A percentile compares a stretch with the other conserved stretches of the same genome.
These are phyloP conservation scores for Lytechinus variegatus DNA, from an alignment of 35 echinoderm and acorn worm genomes.

Conservation along the genomic window DNA sequence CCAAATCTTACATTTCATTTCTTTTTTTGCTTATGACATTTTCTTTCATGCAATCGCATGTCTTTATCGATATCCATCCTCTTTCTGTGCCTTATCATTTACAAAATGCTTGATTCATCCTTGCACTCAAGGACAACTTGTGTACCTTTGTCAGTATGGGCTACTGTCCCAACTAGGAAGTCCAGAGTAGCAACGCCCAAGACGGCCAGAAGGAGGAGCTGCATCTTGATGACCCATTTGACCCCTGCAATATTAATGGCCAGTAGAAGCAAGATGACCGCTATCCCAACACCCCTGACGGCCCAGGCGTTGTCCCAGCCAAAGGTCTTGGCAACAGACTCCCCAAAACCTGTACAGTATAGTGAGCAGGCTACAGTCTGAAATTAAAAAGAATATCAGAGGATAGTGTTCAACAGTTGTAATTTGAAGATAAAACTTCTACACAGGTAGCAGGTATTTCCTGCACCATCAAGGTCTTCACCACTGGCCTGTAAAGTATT, in stretches of 20 bases:
- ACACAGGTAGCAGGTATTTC: too few relatives aligned
- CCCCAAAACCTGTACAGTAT: constrained; percentile 98
- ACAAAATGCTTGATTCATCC: too few relatives aligned
- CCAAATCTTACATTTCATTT: too few relatives aligned
- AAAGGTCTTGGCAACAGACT: constrained; percentile 88
- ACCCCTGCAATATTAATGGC: constrained; percentile 98
- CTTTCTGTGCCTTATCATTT: too few relatives aligned
- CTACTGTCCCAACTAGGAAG: constrained; percentile 93
- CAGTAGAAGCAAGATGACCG: constrained; percentile 83
- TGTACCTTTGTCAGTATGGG: constrained; percentile 86
- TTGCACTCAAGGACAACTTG: too few relatives aligned
- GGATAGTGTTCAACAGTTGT: not conserved
- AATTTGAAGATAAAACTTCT: too few relatives aligned
- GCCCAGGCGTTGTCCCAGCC: constrained; percentile 93
- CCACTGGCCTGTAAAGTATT: constrained; percentile 85
- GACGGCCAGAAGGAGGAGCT: constrained; percentile 89
- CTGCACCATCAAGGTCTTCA: constrained; percentile 85
- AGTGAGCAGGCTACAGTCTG: constrained; percentile 98
- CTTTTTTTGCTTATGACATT: too few relatives aligned
- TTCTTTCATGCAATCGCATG: too few relatives aligned
- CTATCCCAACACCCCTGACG: constrained; percentile 91
- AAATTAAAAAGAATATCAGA: not conserved
- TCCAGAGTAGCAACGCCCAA: constrained; percentile 93
- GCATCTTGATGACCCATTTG: constrained; percentile 98
- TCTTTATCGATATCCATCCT: too few relatives aligned